These are phyloP conservation scores for Aldrovandia affinis DNA, from an alignment of 2,797 vertebrate species.

Conservation along the genomic window DNA sequence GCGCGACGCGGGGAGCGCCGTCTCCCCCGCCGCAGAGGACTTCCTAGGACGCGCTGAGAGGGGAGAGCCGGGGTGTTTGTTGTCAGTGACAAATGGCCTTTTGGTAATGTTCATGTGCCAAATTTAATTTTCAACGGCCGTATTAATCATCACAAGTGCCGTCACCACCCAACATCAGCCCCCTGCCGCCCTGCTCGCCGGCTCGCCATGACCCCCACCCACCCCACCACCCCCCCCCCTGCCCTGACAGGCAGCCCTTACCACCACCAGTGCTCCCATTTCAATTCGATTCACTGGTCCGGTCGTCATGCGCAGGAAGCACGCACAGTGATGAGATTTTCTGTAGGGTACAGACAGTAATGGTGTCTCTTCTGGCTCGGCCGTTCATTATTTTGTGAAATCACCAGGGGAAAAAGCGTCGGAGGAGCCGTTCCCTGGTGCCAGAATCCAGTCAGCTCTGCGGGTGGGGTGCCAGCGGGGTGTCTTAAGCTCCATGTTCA, in stretches of 20 bases:
- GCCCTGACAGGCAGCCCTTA: slow-evolving; percentile 18
- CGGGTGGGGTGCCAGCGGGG: neutral
- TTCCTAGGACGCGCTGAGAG: slow-evolving; percentile 48
- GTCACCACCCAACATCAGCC: slow-evolving; percentile 50
- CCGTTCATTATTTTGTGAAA: neutral
- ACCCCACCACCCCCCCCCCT: neutral
- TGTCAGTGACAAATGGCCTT: slow-evolving; percentile 76
- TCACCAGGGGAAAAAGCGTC: neutral
- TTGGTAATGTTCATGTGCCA: slow-evolving; percentile 74
- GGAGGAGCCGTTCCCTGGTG: neutral
- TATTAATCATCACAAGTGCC: slow-evolving; percentile 76
- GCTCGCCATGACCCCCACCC: slow-evolving; percentile 22
- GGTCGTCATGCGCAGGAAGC: neutral
- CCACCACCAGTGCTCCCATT: too few species aligned
- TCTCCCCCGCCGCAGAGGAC: slow-evolving; percentile 48
- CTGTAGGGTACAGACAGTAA: neutral
- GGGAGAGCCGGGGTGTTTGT: slow-evolving; percentile 59
- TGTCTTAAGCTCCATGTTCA: neutral
- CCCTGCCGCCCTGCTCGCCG: too few species aligned
- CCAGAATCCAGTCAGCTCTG: neutral
- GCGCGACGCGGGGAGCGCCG: neutral
- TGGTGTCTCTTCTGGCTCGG: neutral
- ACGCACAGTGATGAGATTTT: neutral
- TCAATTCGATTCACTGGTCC: neutral
- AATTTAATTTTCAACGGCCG: slow-evolving; percentile 73